Base-by-base conservation (phyloP, 2,888 invertebrate species). In the Phlogophora meticulosa region DNA sequence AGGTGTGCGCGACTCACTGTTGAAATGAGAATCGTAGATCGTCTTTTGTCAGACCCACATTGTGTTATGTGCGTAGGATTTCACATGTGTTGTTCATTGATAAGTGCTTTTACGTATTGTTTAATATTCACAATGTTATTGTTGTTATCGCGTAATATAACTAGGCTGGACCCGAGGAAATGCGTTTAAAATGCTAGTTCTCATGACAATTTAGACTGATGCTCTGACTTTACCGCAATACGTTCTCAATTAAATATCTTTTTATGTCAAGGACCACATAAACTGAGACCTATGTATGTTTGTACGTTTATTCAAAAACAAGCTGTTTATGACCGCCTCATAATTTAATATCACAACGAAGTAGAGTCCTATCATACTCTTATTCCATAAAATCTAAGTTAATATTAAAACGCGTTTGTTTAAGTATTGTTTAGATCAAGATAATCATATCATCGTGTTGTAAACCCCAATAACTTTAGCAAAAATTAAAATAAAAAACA, bases 21-120 rank as follows among this genome's bases (percentile, higher is more conserved):
- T 66, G 63, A 77, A 80, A 86, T 85, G 78, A 80, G 60, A 59
- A 77, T 59, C 77, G 68, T 80, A 82, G 67, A 82, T 80, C 73
- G 78, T 71, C 80, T 83, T 81, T 76, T 75, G 78, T 77, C 72
- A 74, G 67, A 38, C 60, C 62, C 72, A 51, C 52, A 71, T 51
- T 62, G 51, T 71, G 63, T 58, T 58, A 59, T 67, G 40, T 59
- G 48, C 52, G 60, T 43, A 48, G 24, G 34, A 36, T 49, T 66
- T 77, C 48, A 64, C 72, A 80, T 72, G 68, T 77, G 72, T 53
- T 69, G 45, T 61, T 53, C 61, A 62, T 71, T 72, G 69, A 76
- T 76, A 74, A 72, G 46, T 74, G 53, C 45, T 48, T 4, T 28
- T 28, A 28, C 5, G 28, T 67, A 65, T 76, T 65, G 58, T 80